A percentile compares a stretch with the other conserved stretches of the same genome.
These are phyloP conservation scores for Trachemys scripta DNA, from an alignment of 2,113 vertebrate species.

Conservation along the genomic window DNA sequence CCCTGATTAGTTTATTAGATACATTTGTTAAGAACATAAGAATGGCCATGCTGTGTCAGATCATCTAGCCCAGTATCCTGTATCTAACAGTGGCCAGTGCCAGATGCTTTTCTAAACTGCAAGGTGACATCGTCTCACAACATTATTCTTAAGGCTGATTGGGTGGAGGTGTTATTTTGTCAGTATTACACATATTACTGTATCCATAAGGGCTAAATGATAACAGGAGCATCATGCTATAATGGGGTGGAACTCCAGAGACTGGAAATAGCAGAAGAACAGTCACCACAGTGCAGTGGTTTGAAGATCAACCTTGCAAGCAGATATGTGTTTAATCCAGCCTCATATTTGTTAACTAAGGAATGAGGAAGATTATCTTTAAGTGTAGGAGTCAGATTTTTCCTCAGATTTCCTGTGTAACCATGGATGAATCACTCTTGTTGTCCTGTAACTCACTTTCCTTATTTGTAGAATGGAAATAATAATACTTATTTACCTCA, in stretches of 20 bases:
- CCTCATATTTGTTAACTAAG: not conserved
- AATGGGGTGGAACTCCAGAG: not conserved
- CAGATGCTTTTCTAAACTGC: not conserved
- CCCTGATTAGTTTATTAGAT: not conserved
- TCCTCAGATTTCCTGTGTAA: not conserved
- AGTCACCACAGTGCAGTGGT: not conserved
- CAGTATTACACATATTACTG: not conserved
- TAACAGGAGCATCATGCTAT: not conserved
- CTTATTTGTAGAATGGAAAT: not conserved
- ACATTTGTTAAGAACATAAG: not conserved
- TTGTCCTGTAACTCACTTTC: not conserved
- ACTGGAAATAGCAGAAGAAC: not conserved
- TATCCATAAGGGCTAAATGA: not conserved
- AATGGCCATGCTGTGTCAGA: not conserved
- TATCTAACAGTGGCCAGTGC: not conserved
- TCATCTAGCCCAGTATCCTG: not conserved
- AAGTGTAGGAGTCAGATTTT: not conserved
- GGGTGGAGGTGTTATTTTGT: not conserved
- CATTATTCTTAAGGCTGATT: not conserved
- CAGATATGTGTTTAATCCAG: not conserved
- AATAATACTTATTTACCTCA: not conserved
- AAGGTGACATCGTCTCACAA: not conserved
- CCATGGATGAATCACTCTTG: not conserved
- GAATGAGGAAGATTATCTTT: not conserved
- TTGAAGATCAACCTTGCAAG: not conserved